Evolutionary conservation across 1,140 invertebrate genomes (phyloP), one percentile per base, ranked within the genome.

Genomic region (Callitettix versicolor): DNA sequence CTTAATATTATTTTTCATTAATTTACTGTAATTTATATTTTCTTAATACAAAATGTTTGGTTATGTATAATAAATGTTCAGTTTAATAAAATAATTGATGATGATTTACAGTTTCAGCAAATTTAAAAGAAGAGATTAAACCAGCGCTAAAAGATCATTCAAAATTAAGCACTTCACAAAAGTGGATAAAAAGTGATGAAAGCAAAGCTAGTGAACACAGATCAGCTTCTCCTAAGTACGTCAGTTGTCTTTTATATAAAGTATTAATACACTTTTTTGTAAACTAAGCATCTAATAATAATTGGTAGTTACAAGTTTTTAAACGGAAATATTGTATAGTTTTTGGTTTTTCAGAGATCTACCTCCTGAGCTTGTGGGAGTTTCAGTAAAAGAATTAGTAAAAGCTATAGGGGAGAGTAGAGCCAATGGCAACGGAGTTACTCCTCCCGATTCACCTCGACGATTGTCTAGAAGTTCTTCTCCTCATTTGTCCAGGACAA

Each of bases 341-440:
- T 71, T 69, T 9, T 64, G 17, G 52, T 38, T 62, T 53, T 56
- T 55, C 60, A 75, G 74, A 54, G 76, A 77, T 63, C 72, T 82
- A 56, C 79, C 82, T 0, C 71, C 73, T 5, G 84, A 85, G 64
- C 73, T 85, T 41, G 78, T 81, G 14, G 82, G 83, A 1, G 83
- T 88, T 3, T 87, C 85, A 1, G 85, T 88, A 1, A 84, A 86
- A 54, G 87, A 88, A 55, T 65, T 90, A 38, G 85, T 89, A 2
- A 84, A 86, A 64, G 85, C 80, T 1, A 82, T 89, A 67, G 84
- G 85, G 17, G 85, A 88, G 64, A 84, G 79, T 62, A 68, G 83
- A 58, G 78, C 79, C 7, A 89, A 88, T 71, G 86, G 84, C 20
- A 90, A 88, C 68, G 84, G 82, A 17, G 77, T 78, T 0, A 85